These are phyloP conservation scores for Prietella phreatophila DNA, from an alignment of 2,113 vertebrate species.

Conservation along the genomic window DNA sequence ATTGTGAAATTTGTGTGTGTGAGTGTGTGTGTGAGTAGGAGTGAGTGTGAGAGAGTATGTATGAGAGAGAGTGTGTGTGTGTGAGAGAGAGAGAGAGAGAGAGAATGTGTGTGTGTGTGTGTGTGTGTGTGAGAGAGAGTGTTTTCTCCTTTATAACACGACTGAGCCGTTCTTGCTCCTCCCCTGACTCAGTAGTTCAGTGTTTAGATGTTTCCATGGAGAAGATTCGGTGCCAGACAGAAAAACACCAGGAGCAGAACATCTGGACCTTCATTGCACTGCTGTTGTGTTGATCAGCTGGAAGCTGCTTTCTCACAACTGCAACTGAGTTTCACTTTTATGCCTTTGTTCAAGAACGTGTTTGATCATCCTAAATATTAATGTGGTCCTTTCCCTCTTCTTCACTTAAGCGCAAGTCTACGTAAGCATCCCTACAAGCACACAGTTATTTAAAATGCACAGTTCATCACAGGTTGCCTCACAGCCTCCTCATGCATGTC, in stretches of 20 bases:
- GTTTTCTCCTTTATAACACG: not conserved
- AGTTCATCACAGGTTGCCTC: not conserved
- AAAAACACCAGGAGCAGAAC: not conserved
- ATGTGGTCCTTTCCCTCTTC: not conserved
- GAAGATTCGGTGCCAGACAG: slow-evolving; percentile 5
- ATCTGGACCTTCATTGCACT: not conserved
- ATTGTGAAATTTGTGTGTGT: not conserved
- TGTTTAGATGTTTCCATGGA: not conserved
- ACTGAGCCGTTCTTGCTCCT: not conserved
- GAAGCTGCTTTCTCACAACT: not conserved
- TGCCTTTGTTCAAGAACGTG: not conserved
- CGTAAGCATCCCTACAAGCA: not conserved
- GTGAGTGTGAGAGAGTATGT: not conserved
- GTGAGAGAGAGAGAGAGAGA: too few species aligned
- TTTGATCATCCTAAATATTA: not conserved
- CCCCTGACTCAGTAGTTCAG: not conserved
- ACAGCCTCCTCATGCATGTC: not conserved
- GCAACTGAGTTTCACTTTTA: not conserved
- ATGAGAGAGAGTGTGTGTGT: too few species aligned
- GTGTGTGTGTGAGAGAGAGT: not conserved
- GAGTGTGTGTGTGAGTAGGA: not conserved
- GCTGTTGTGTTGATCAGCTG: not conserved
- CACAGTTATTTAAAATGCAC: not conserved
- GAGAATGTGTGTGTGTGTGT: not conserved
- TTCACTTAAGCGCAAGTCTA: not conserved